Evolutionary conservation across 2,113 vertebrate species (phyloP), one percentile per base, ranked within the genome.

Genomic region (Erpornis zantholeuca): DNA sequence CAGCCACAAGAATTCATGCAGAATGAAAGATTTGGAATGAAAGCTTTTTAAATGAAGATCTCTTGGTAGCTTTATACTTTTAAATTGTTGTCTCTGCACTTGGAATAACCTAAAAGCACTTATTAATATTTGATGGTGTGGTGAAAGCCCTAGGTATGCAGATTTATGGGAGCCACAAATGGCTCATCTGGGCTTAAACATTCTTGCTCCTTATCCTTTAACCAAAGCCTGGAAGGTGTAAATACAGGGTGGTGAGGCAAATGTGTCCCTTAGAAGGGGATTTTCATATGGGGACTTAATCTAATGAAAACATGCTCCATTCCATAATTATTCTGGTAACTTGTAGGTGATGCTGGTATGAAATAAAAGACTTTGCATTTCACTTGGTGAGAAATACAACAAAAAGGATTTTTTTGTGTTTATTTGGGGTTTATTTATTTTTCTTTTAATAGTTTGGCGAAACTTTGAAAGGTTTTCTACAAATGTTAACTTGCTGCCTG

Each of bases 71-170:
- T 95, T 96, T 97, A 68, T 61, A 49, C 53, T 90, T 88, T 40
- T 25, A 94, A 95, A 96, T 96, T 69, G 28, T 97, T 96, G 86
- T 97, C 95, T 97, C 81, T 91, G 97, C 86, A 72, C 95, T 83
- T 97, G 96, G 97, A 96, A 95, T 92, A 94, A 84, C 90, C 83
- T 98, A 96, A 98, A 95, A 95, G 80, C 71, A 88, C 79, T 92
- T 60, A 72, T 98, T 86, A 93, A 98, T 98, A 97, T 98, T 98
- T 98, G 94, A 98, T 98, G 95, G 66, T 7, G 24, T 75, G 72
- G 53, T 85, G 66, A 86, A 92, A 94, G 70, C 53, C 31, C n/a
- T 33, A 13, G 18, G 36, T 79, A 56, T 81, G 68, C 73, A 86
- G 79, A 88, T 78, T 80, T 82, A 80, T 33, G 40, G 70, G 45